phyloP scores from a whole-genome alignment of 30 jellyfish, hydroid and myxozoan genomes.

The Hydra vulgaris region DNA sequence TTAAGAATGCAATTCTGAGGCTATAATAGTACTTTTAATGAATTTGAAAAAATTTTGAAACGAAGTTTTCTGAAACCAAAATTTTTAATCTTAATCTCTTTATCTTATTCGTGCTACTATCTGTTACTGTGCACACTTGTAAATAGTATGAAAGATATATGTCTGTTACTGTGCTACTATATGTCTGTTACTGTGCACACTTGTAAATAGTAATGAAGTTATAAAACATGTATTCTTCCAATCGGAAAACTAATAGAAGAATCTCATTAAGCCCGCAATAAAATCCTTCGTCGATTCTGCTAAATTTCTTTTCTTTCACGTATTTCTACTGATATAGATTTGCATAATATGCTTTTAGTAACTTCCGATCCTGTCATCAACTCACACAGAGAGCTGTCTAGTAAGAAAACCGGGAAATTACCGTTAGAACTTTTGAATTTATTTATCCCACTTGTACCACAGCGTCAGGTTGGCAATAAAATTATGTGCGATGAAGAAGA shows the following conservation, averaged over 20 bases:
- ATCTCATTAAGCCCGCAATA: not conserved
- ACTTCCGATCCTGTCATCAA: not conserved
- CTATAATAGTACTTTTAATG: too few relatives aligned
- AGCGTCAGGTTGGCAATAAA: not conserved
- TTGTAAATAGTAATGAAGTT: not conserved
- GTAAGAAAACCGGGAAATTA: not conserved
- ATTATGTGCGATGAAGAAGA: not conserved
- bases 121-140: too few relatives aligned
- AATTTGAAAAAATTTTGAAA: too few relatives aligned
- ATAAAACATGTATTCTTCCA: not conserved
- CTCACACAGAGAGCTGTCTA: not conserved
- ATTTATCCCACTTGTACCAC: not conserved
- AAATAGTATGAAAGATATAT: too few relatives aligned
- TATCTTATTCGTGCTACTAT: too few relatives aligned
- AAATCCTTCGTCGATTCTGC: not conserved
- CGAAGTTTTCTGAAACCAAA: too few relatives aligned
- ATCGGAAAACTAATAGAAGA: not conserved
- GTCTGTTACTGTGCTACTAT: too few relatives aligned
- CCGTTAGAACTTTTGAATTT: not conserved
- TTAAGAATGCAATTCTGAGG: too few relatives aligned
- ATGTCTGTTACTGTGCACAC: too few relatives aligned
- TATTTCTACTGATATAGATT: not conserved
- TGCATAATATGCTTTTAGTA: not conserved
- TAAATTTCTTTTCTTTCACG: not conserved
- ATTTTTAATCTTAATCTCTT: too few relatives aligned